Evolutionary conservation across 2,888 invertebrate genomes (phyloP), one percentile per base, ranked within the genome.

Genomic region (Danaus chrysippus): DNA sequence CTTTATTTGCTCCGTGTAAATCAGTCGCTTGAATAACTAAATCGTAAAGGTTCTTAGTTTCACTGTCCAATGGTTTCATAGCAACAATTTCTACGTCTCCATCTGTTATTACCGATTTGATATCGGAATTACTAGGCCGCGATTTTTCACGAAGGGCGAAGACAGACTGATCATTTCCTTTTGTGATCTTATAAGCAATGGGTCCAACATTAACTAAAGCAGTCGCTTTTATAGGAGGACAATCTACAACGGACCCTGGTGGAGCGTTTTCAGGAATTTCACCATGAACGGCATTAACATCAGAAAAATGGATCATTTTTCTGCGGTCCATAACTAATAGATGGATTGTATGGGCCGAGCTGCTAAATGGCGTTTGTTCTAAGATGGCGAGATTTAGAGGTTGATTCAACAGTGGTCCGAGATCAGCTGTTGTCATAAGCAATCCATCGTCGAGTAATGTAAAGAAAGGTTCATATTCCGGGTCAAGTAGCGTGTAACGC

Each of bases 351-450:
- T 97, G 97, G 23, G 95, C 95, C 55, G 94, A 93, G 68, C 96
- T 96, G 69, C 93, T 93, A 81, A 96, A 96, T 5, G 95, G 94
- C 56, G 95, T 93, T 79, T 96, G 95, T 79, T 97, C 96, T 61
- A 96, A 88, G 17, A 97, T 94, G 59, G 96, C 93, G 63, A 97
- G 92, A 79, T 96, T 94, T 34, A 97, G 94, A 0, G 96, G 96
- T 70, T 94, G 93, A 81, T 97, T 95, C 65, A 96, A 93, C 66
- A 97, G 87, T 12, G 96, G 96, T 59, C 94, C 93, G 52, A 97
- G 92, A 78, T 97, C 96, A 46, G 96, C 94, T 34, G 96, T 97
- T 54, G 97, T 97, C 97, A 97, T 98, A 62, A 98, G 94, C 62
- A 97, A 93, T 58, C 97, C 97, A 82, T 97, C 95, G 70, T 95